Base-by-base conservation (phyloP, 2,888 invertebrate species). In the Galerucella nymphaeae region DNA sequence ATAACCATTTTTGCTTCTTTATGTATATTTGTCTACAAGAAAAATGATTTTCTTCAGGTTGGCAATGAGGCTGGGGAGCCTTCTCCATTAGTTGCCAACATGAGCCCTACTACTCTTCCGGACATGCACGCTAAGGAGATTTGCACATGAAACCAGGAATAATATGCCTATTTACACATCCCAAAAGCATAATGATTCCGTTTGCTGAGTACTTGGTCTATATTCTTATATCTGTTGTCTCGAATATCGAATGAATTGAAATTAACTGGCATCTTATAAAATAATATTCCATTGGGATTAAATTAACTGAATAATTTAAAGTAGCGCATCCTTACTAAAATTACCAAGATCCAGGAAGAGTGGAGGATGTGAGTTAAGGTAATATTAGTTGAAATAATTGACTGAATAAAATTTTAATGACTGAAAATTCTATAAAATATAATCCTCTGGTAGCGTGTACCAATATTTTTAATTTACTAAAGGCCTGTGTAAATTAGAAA, bases 11-110 rank as follows among this genome's bases (percentile, higher is more conserved):
- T 61, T 41, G 11, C 18, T 68, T 59, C 41, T 9, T 48, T n/a
- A 16, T 45, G 13, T 18, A n/a, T 58, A 30, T 63, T 14, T 63
- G 38, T 63, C 2, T 70, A 70, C 57, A 9, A 55, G 74, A 75
- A 73, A 71, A 69, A 73, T 71, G 59, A 76, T 77, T 78, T 78
- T 77, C 76, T 75, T 59, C 77, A 79, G 78, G 78, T 78, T 78
- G 79, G 78, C 79, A 77, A 74, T 77, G 74, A 71, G 70, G 75
- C 76, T 75, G 61, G 30, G 64, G 59, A 62, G 75, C 70, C 74
- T 72, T 71, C 63, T 74, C 64, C 66, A 61, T 66, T 73, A 66
- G 72, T 69, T 71, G 76, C 75, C 77, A 75, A 74, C 75, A 77
- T 18, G 42, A 42, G 18, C 41, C 41, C 58, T 30, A 23, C 58